These are phyloP conservation scores for Pogonomyrmex barbatus DNA, from an alignment of 1,140 invertebrate genomes.

Conservation along the genomic window DNA sequence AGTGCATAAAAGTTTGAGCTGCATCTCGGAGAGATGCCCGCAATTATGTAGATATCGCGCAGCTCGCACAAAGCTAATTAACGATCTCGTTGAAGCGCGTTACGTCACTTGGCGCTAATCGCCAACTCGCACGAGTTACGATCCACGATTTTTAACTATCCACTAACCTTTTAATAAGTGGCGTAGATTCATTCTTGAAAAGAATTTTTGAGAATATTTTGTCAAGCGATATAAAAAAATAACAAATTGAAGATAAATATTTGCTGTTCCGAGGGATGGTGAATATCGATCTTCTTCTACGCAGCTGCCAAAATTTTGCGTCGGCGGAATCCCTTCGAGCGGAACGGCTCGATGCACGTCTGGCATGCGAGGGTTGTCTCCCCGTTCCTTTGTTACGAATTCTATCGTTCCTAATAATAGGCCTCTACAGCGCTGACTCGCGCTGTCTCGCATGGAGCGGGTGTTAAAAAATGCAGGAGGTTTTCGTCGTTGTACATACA, in stretches of 20 bases:
- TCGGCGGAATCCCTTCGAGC: conserved; percentile 20
- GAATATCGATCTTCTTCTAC: neutral
- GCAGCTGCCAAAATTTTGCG: conserved; percentile 58
- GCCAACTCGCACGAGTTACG: conserved; percentile 9
- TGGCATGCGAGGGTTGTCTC: conserved; percentile 43
- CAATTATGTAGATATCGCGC: conserved; percentile 68
- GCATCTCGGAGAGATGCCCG: conserved; percentile 29
- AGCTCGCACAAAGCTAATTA: conserved; percentile 62
- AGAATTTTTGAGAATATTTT: neutral
- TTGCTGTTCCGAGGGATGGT: neutral
- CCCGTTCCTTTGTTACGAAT: conserved; percentile 71
- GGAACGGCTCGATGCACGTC: conserved; percentile 36
- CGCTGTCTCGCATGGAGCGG: conserved; percentile 61
- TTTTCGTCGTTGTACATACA: conserved; percentile 13
- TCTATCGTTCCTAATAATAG: conserved; percentile 76
- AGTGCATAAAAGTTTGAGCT: conserved; percentile 16
- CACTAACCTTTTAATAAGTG: neutral
- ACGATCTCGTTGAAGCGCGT: conserved; percentile 50
- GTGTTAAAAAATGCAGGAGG: conserved; percentile 69
- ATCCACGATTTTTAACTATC: conserved; percentile 16
- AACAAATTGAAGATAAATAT: neutral
- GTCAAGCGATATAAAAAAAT: neutral
- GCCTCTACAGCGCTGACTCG: conserved; percentile 54
- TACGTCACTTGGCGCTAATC: conserved; percentile 43
- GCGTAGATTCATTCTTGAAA: neutral